Conservation (phyloP, 2,797 vertebrate genomes). For the Helicolenus hilgendorfi region DNA sequence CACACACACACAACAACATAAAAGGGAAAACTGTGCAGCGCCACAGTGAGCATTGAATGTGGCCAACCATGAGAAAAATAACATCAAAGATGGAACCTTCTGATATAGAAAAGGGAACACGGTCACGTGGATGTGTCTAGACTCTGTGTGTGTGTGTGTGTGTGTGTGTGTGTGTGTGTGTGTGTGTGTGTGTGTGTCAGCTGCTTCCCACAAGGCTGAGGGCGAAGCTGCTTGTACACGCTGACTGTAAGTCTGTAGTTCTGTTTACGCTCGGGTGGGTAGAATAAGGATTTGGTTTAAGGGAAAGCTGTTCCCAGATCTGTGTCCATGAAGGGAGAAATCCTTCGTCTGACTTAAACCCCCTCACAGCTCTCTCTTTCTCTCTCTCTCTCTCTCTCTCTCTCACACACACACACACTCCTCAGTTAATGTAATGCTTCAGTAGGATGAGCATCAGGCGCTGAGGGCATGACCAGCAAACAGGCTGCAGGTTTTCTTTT, state of each 20-base stretch:
- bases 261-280: constrained; percentile 63
- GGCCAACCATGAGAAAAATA: constrained; percentile 60
- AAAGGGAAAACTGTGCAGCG: constrained; percentile 10
- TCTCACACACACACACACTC: not conserved
- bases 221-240: constrained; percentile 54
- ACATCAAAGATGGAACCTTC: constrained; percentile 63
- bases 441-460: constrained; percentile 64
- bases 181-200: constrained; percentile 21
- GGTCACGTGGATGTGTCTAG: constrained; percentile 46
- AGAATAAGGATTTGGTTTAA: constrained; percentile 79
- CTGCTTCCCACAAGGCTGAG: constrained; percentile 44
- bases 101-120: constrained; percentile 43
- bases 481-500: constrained; percentile 61
- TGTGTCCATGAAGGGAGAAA: constrained; percentile 73
- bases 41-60: constrained; percentile 26
- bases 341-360: constrained; percentile 64
- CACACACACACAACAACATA: constrained; percentile 3
- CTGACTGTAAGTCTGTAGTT: constrained; percentile 59
- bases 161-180: not conserved
- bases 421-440: constrained; percentile 79
- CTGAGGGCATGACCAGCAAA: constrained; percentile 72
- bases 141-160: constrained; percentile 28
- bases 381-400: not conserved
- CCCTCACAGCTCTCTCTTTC: constrained; percentile 15
- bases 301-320: constrained; percentile 68